Conservation (phyloP, 2,113 vertebrate genomes). For the Thalassoma bifasciatum region DNA sequence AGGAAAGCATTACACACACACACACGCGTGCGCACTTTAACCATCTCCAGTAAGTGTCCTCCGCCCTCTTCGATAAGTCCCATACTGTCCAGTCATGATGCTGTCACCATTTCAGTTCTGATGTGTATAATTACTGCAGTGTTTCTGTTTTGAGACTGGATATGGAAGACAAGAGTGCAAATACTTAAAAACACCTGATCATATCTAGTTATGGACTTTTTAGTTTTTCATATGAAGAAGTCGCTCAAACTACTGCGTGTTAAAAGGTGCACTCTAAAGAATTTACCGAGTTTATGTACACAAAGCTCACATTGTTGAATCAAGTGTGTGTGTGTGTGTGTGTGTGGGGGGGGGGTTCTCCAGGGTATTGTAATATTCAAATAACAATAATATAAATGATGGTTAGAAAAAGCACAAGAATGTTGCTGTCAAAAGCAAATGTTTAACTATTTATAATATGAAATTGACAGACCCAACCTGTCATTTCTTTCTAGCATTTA, state of each 20-base stretch:
- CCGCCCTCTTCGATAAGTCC: neutral
- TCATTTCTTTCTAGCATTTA: too few relatives aligned
- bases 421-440: neutral
- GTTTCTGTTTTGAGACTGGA: neutral
- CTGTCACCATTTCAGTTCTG: neutral
- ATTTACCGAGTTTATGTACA: slow-evolving; percentile 22
- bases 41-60: too few relatives aligned
- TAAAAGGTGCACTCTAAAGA: too few relatives aligned
- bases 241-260: too few relatives aligned
- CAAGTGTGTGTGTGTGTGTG: slow-evolving; percentile 4
- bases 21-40: neutral
- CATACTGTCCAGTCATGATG: neutral
- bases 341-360: too few relatives aligned
- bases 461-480: too few relatives aligned
- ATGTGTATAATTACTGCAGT: neutral
- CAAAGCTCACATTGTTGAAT: neutral
- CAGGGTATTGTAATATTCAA: slow-evolving; percentile 6
- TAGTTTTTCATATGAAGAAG: too few relatives aligned
- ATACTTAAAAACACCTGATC: neutral
- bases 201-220: neutral
- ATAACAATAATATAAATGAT: neutral
- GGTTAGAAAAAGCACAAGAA: neutral
- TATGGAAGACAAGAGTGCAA: neutral
- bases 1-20: slow-evolving; percentile 5
- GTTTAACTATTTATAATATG: too few relatives aligned